Conservation (phyloP, 2,113 vertebrate species). For the Mustela nigripes region DNA sequence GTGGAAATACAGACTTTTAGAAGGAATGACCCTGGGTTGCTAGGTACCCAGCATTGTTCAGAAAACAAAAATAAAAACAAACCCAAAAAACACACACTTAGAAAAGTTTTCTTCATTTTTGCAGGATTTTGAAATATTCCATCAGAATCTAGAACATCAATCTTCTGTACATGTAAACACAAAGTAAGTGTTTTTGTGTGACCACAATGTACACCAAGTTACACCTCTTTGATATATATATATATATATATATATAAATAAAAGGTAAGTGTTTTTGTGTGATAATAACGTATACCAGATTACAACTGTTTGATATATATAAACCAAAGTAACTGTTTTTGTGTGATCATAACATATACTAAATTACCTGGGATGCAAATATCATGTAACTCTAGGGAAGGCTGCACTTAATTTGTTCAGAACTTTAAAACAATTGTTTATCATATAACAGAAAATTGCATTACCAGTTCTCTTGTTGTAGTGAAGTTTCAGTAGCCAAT, state of each 20-base stretch:
- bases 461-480: neutral
- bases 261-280: neutral
- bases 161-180: neutral
- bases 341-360: neutral
- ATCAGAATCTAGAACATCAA: neutral
- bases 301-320: too few relatives aligned
- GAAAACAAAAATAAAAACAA: neutral
- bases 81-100: neutral
- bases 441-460: conserved; percentile 14
- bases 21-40: neutral
- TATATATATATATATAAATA: too few relatives aligned
- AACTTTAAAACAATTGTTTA: conserved; percentile 19
- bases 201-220: neutral
- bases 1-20: neutral
- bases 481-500: conserved; percentile 18
- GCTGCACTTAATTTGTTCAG: neutral
- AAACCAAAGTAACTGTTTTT: too few relatives aligned
- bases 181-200: neutral
- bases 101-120: neutral
- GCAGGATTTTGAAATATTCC: neutral
- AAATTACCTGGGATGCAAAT: neutral
- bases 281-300: neutral
- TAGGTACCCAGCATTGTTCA: neutral
- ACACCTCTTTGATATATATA: too few relatives aligned
- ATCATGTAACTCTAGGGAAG: neutral